Conservation (phyloP, 1,140 invertebrate species). For the Megalonaias nervosa region DNA sequence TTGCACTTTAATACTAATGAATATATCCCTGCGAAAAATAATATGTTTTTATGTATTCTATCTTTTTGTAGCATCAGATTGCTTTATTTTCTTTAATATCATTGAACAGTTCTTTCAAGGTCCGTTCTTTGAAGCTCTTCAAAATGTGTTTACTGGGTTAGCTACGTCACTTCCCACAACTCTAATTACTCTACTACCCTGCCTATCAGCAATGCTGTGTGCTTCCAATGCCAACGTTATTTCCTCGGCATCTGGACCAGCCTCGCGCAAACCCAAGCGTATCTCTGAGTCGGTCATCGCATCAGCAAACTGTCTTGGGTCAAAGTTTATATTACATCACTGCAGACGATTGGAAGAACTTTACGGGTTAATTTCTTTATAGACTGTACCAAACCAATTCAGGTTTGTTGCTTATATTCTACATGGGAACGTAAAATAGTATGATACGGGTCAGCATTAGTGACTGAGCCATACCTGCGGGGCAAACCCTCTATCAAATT, state of each 20-base stretch:
- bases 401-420: neutral
- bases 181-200: neutral
- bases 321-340: conserved; percentile 7
- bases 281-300: conserved; percentile 14
- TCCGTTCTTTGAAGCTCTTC: too few relatives aligned
- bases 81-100: too few relatives aligned
- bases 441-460: conserved; percentile 1
- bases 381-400: conserved; percentile 6
- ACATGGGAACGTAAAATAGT: neutral
- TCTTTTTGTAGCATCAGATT: too few relatives aligned
- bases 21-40: too few relatives aligned
- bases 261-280: conserved; percentile 7
- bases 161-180: neutral
- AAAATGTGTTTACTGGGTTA: neutral
- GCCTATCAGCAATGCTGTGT: conserved; percentile 17
- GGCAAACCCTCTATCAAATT: neutral
- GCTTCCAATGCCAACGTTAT: conserved; percentile 27
- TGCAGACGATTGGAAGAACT: conserved; percentile 2
- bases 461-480: neutral
- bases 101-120: too few relatives aligned
- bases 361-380: conserved; percentile 18
- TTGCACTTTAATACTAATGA: too few relatives aligned
- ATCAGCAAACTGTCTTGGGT: conserved; percentile 21
- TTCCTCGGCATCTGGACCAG: conserved; percentile 8
- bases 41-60: too few relatives aligned